These are phyloP conservation scores for Medauroidea extradentata DNA, from an alignment of 1,140 invertebrate genomes.

Conservation along the genomic window DNA sequence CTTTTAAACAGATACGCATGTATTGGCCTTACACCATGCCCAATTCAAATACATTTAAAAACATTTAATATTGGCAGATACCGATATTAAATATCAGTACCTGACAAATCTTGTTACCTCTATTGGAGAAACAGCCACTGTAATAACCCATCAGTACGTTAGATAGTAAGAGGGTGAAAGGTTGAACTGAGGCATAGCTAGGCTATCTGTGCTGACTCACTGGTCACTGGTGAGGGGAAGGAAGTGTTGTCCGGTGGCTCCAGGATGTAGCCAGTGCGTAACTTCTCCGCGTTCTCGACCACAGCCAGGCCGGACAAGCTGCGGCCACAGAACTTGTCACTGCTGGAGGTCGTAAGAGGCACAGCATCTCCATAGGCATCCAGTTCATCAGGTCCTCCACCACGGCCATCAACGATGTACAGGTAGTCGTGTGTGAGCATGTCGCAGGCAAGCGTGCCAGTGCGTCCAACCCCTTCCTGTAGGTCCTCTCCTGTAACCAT, in stretches of 20 bases:
- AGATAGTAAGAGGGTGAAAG: conserved; percentile 1
- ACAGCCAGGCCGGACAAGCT: conserved; percentile 22
- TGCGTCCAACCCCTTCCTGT: conserved; percentile 20
- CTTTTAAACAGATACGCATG: no score
- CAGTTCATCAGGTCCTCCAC: conserved; percentile 3
- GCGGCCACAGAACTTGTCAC: conserved; percentile 23
- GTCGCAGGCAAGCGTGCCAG: conserved; percentile 22
- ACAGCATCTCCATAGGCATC: conserved; percentile 3
- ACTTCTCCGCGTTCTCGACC: conserved; percentile 17
- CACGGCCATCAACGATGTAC: conserved; percentile 18
- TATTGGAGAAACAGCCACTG: no score
- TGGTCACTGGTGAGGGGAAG: conserved; percentile 15
- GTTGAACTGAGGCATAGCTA: no score
- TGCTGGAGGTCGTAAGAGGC: conserved; percentile 1
- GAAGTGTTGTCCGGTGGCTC: conserved; percentile 21
- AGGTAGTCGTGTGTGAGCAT: conserved; percentile 22
- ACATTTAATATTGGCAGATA: no score
- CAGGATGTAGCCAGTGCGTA: conserved; percentile 15
- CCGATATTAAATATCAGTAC: no score
- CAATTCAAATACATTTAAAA: no score
- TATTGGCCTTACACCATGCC: no score
- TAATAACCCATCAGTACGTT: no score
- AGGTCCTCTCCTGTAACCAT: conserved; percentile 10
- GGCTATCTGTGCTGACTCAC: conserved; percentile 9
- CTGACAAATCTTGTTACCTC: no score